Conservation (phyloP, 37 sponge, comb jelly and placozoan species). For the Corticium candelabrum region DNA sequence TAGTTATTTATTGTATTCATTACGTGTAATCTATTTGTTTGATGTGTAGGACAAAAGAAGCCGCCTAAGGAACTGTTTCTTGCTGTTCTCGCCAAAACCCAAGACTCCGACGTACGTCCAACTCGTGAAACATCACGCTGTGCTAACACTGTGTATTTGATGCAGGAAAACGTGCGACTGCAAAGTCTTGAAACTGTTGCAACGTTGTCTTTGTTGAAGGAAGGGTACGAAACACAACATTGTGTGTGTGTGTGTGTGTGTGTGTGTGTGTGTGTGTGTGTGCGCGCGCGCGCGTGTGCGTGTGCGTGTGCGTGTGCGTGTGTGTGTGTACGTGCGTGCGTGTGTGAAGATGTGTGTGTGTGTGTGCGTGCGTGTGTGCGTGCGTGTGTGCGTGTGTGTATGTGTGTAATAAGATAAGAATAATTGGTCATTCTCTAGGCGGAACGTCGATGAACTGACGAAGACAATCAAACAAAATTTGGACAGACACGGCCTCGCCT, state of each 20-base stretch:
- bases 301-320: not conserved
- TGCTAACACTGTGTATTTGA: too few species aligned
- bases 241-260: not conserved
- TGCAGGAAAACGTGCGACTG: too few species aligned
- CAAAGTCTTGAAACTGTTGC: not conserved
- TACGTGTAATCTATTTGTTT: too few species aligned
- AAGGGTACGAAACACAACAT: not conserved
- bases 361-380: conserved; percentile 7
- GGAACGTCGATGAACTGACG: too few species aligned
- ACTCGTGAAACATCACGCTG: too few species aligned
- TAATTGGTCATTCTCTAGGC: not conserved
- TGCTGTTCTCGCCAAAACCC: too few species aligned
- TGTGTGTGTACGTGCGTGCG: not conserved
- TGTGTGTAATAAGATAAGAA: not conserved
- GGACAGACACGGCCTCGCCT: too few species aligned
- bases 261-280: conserved; percentile 11
- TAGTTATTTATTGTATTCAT: too few species aligned
- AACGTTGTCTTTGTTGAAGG: not conserved
- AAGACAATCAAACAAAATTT: too few species aligned
- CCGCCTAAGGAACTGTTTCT: too few species aligned
- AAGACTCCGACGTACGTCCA: too few species aligned
- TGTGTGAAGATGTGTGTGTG: not conserved
- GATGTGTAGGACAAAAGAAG: too few species aligned
- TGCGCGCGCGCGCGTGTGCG: conserved; percentile 1
- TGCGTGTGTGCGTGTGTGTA: not conserved